These are phyloP conservation scores for Mythimna loreyi DNA, from an alignment of 2,888 invertebrate species.

Conservation along the genomic window DNA sequence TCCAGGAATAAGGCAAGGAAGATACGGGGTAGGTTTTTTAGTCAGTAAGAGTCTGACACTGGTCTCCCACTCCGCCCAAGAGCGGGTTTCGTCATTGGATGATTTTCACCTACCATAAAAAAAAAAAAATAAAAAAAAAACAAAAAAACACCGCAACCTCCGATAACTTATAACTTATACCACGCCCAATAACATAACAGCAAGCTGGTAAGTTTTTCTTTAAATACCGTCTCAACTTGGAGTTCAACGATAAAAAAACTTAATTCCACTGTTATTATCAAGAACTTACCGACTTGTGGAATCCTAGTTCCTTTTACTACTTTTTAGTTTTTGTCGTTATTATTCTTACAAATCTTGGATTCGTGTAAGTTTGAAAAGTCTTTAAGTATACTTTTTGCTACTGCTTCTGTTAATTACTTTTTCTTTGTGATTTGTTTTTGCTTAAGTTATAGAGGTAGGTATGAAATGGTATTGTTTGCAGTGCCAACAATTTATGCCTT, in stretches of 20 bases:
- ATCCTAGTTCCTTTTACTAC: conserved; percentile 43
- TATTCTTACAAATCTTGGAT: conserved; percentile 42
- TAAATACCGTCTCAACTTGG: conserved; percentile 62
- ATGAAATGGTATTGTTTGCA: not conserved
- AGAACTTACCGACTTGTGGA: conserved; percentile 60
- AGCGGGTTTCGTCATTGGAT: too few relatives aligned
- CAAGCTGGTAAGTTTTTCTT: conserved; percentile 62
- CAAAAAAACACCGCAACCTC: conserved; percentile 6
- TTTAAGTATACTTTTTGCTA: conserved; percentile 21
- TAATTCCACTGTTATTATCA: conserved; percentile 61
- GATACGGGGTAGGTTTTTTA: too few relatives aligned
- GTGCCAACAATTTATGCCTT: not conserved
- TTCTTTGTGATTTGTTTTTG: conserved; percentile 1
- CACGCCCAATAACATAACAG: conserved; percentile 21
- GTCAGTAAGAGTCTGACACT: too few relatives aligned
- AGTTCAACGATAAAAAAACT: conserved; percentile 66
- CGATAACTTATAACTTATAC: conserved; percentile 10
- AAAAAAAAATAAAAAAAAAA: too few relatives aligned
- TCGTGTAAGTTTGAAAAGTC: conserved; percentile 23
- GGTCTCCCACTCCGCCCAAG: too few relatives aligned
- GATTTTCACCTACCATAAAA: too few relatives aligned
- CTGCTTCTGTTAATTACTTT: conserved; percentile 7
- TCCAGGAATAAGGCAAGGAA: too few relatives aligned
- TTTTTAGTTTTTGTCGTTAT: conserved; percentile 33
- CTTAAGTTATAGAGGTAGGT: not conserved